Evolutionary conservation across 2,113 vertebrate species (phyloP).

Genomic region (Acrocephalus arundinaceus): DNA sequence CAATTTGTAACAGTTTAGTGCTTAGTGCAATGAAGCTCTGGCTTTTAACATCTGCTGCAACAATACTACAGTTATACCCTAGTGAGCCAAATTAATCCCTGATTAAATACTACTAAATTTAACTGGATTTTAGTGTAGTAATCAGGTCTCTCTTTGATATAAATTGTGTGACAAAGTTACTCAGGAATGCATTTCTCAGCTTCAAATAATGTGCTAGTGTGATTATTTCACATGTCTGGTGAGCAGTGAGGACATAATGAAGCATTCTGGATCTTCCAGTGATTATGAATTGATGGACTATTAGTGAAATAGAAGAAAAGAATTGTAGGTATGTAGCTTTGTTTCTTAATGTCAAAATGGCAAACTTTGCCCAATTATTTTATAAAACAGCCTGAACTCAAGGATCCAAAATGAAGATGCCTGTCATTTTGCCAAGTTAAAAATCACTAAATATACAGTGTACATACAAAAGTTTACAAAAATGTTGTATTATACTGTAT

Average conservation of each 20-base stretch:
- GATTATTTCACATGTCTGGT: background rate
- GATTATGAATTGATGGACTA: background rate
- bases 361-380: background rate
- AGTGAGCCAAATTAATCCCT: background rate
- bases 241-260: background rate
- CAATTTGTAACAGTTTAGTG: background rate
- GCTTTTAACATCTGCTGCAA: background rate
- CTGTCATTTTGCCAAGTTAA: background rate
- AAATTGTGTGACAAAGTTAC: background rate
- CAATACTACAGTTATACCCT: background rate
- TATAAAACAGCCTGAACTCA: background rate
- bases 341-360: background rate
- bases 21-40: background rate
- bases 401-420: background rate
- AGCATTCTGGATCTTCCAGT: background rate
- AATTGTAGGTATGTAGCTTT: background rate
- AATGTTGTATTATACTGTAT: background rate
- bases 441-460: background rate
- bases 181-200: background rate
- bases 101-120: background rate
- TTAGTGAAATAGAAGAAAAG: background rate
- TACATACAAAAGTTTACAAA: background rate
- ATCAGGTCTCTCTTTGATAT: background rate
- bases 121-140: background rate
- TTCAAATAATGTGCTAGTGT: background rate